Conservation (phyloP, 2,113 vertebrate species). For the Gallinago jamesoni region DNA sequence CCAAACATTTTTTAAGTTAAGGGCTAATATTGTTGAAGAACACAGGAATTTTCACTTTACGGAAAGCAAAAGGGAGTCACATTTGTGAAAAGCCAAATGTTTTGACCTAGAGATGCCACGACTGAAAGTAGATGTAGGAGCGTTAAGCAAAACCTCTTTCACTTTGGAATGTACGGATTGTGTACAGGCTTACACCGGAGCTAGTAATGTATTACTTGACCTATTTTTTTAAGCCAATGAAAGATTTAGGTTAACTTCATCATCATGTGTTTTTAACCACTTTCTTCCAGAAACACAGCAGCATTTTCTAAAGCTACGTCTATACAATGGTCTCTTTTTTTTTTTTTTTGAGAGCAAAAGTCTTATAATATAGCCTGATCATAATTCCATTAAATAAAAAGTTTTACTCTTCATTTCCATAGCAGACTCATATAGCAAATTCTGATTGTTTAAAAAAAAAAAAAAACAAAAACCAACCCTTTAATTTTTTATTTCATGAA, state of each 20-base stretch:
- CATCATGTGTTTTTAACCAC: slow-evolving; percentile 60
- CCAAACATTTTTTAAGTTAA: not conserved
- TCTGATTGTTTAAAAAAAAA: not conserved
- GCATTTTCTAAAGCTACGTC: not conserved
- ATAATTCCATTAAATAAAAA: not conserved
- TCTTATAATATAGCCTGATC: not conserved
- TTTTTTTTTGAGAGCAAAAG: not conserved
- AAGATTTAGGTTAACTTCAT: slow-evolving; percentile 69
- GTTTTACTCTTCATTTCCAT: not conserved
- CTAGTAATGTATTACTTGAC: slow-evolving; percentile 64
- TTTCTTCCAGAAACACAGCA: slow-evolving; percentile 43
- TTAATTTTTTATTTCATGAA: not conserved
- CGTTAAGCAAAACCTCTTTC: slow-evolving; percentile 23
- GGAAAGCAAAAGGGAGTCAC: not conserved
- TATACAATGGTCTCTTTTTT: not conserved
- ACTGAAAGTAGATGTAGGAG: slow-evolving; percentile 5
- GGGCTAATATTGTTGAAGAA: not conserved
- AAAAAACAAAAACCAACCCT: not conserved
- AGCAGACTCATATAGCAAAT: not conserved
- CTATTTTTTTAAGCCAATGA: slow-evolving; percentile 70
- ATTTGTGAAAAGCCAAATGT: not conserved
- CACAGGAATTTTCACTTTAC: not conserved
- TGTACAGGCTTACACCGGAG: slow-evolving; percentile 32
- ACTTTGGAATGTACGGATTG: slow-evolving; percentile 30
- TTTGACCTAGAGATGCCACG: not conserved